Percentiles rank a stretch among this genome's conserved stretches.
These are phyloP conservation scores for Phyto melanocephala DNA, from an alignment of 2,888 invertebrate species.

Conservation along the genomic window DNA sequence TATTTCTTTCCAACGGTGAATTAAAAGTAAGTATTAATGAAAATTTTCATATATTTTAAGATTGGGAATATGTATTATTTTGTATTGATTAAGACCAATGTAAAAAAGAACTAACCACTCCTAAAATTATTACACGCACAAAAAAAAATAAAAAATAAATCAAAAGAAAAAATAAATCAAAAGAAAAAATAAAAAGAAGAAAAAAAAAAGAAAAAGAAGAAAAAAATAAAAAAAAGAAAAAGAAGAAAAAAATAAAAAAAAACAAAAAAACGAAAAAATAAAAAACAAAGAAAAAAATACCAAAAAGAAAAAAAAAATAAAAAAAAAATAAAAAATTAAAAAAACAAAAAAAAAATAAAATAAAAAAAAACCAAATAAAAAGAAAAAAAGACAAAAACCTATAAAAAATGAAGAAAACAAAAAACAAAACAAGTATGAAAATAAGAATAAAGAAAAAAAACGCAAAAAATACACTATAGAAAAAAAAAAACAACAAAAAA, in stretches of 20 bases:
- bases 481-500: conserved; percentile 7
- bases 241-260: conserved; percentile 31
- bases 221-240: conserved; percentile 26
- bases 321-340: conserved; percentile 18
- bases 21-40: conserved; percentile 74
- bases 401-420: not conserved
- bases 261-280: not conserved
- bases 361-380: not conserved
- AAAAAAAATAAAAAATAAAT: conserved; percentile 47
- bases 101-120: not conserved
- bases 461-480: too few species aligned
- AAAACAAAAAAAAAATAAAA: conserved; percentile 27
- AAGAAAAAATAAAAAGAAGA: conserved; percentile 49
- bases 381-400: not conserved
- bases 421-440: not conserved
- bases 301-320: conserved; percentile 38
- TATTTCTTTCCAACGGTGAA: conserved; percentile 76
- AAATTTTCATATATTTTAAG: conserved; percentile 63
- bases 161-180: conserved; percentile 46
- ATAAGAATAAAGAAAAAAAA: not conserved
- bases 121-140: not conserved
- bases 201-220: conserved; percentile 36
- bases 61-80: conserved; percentile 52
- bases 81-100: not conserved
- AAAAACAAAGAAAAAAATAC: conserved; percentile 33